Percentiles rank a stretch among this genome's conserved stretches.
Evolutionary conservation across 2,797 vertebrate genomes (phyloP).

Genomic region (Syngnathus acus): DNA sequence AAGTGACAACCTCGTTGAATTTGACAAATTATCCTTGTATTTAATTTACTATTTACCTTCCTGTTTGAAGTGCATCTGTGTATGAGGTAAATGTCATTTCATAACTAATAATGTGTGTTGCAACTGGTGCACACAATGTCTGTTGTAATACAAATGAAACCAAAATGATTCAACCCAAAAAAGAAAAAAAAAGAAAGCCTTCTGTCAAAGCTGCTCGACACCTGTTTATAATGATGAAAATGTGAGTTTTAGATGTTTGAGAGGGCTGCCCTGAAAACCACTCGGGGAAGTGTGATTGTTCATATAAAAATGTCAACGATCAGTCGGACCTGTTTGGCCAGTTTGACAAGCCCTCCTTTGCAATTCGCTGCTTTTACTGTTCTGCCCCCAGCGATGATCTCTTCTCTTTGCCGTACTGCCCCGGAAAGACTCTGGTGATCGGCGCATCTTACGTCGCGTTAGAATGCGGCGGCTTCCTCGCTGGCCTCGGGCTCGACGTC

Average conservation of each 20-base stretch:
- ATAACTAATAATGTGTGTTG: neutral
- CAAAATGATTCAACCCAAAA: neutral
- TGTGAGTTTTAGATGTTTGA: too few species aligned
- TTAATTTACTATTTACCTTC: neutral
- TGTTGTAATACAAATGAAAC: neutral
- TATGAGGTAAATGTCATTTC: neutral
- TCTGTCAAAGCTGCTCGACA: too few species aligned
- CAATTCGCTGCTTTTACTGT: neutral
- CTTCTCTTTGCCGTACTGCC: slow-evolving; percentile 88
- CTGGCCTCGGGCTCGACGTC: slow-evolving; percentile 84
- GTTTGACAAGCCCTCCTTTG: neutral
- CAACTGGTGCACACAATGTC: neutral
- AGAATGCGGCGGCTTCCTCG: slow-evolving; percentile 92
- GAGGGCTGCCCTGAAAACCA: too few species aligned
- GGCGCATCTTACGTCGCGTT: slow-evolving; percentile 91
- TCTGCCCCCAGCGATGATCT: slow-evolving; percentile 82
- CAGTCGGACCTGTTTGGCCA: neutral
- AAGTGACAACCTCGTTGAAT: neutral
- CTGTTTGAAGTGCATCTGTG: neutral
- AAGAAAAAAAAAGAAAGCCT: too few species aligned
- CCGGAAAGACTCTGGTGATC: slow-evolving; percentile 88
- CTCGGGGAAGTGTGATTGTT: too few species aligned
- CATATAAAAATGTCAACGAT: neutral
- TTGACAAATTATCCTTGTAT: neutral
- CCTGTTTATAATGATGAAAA: too few species aligned